Base-by-base conservation (phyloP, 64 coral and sea anemone species). In the Dendrophyllia cribrosa region DNA sequence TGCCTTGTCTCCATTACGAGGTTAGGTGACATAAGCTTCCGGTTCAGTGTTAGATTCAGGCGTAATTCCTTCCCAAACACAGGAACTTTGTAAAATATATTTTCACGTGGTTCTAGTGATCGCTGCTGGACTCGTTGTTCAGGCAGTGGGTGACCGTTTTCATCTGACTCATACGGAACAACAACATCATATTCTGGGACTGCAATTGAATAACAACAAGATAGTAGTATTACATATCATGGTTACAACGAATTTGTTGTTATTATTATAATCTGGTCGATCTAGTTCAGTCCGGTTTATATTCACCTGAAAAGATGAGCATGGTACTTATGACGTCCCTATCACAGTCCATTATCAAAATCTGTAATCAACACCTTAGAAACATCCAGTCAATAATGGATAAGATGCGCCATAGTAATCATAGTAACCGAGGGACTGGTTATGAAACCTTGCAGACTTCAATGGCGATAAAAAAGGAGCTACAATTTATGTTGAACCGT, bases 131-230 rank as follows among this genome's bases (percentile, higher is more conserved):
- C 7, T 5, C 72, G 43, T 13, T 19, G 43, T 9, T 16, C 71
- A 47, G 34, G 22, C 16, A 48, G n/a, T 7, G 66, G 66, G 4
- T 17, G 3, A 43, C 51, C 50, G 14, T 9, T 60, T 83, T 62
- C 58, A 48, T 72, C 16, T 9, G 72, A 24, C 51, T 26, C 24
- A 56, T 58, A 73, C 6, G 84, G 26, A 24, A 16, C 24, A 44
- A 34, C 63, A 6, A 87, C 9, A 24, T 87, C 84, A 6, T 87
- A 87, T 25, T 87, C 84, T 71, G 84, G 84, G 51, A 87, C 84
- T 87, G 23, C 17, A 87, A 8, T 2, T 0, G 7, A 72, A 24
- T 20, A 60, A 46, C 64, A 22, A 48, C 11, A 44, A n/a, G 46
- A 21, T 6, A 15, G 56, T 11, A 2, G 21, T 80, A 58, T 4